Conservation (phyloP, 2,888 invertebrate genomes). For the Hyppa rectilinea region DNA sequence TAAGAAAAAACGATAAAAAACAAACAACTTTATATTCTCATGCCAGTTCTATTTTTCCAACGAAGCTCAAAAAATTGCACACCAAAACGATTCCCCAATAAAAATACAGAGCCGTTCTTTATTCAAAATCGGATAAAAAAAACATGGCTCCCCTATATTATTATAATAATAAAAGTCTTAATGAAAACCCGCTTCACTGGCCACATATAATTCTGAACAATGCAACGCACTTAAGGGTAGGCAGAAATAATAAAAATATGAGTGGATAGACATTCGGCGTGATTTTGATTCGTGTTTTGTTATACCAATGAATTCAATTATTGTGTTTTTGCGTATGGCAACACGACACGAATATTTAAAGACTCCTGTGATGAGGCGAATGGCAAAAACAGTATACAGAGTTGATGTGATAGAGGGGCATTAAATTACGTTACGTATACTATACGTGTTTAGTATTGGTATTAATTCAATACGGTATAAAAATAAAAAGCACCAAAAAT, state of each 20-base stretch:
- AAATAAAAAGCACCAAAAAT: no score
- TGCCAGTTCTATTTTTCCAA: no score
- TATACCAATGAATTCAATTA: constrained; percentile 47
- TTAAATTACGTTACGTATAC: no score
- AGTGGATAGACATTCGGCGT: constrained; percentile 51
- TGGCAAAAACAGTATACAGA: not conserved
- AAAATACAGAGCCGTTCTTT: constrained; percentile 18
- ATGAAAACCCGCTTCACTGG: constrained; percentile 61
- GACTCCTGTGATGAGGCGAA: not conserved
- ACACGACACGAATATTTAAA: constrained; percentile 6
- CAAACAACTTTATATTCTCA: not conserved
- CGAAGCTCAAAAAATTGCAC: not conserved
- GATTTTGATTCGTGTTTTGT: constrained; percentile 60
- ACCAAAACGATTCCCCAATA: not conserved
- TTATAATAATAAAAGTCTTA: constrained; percentile 61
- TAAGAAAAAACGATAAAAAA: not conserved
- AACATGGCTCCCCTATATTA: constrained; percentile 55
- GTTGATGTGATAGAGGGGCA: no score
- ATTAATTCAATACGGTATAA: no score
- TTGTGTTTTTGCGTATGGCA: constrained; percentile 23
- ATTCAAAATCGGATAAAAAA: constrained; percentile 33
- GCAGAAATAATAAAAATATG: constrained; percentile 57
- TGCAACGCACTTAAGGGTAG: constrained; percentile 46
- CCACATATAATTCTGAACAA: constrained; percentile 59
- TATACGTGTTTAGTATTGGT: no score